Evolutionary conservation across 2,113 vertebrate species (phyloP).

Genomic region (Odocoileus hemionus): DNA sequence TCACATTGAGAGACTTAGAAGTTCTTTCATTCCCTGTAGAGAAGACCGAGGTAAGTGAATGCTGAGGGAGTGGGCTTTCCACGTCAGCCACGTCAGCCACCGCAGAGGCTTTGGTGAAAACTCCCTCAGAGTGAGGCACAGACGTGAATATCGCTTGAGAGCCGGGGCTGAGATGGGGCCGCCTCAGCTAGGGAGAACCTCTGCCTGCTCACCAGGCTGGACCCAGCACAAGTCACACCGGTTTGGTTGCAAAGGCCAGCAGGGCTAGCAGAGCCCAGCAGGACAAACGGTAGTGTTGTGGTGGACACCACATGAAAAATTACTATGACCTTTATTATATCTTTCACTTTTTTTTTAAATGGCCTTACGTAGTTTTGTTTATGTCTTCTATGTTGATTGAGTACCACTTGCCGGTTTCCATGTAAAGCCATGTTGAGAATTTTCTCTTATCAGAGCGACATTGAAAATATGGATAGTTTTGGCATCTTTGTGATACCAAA

Average conservation of each 20-base stretch:
- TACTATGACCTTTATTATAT: neutral
- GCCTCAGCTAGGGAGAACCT: neutral
- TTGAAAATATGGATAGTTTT: neutral
- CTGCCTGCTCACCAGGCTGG: neutral
- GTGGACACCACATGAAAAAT: neutral
- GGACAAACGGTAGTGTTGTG: neutral
- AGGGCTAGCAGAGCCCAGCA: neutral
- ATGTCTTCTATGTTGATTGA: neutral
- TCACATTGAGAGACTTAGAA: neutral
- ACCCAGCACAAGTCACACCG: too few species aligned
- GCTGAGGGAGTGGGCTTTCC: neutral
- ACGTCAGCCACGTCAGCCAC: too few species aligned
- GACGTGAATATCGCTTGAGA: rapidly evolving
- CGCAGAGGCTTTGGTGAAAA: neutral
- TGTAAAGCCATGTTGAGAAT: neutral
- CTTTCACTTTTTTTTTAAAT: neutral
- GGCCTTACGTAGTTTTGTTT: neutral
- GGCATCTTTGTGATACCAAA: neutral
- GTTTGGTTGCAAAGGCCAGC: neutral
- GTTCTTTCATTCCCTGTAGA: neutral
- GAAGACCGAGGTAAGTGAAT: neutral
- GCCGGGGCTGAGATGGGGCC: neutral
- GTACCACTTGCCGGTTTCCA: neutral
- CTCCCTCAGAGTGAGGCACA: neutral
- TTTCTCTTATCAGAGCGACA: neutral